These are phyloP conservation scores for Aricia artaxerxes DNA, from an alignment of 2,888 invertebrate species.

Conservation along the genomic window DNA sequence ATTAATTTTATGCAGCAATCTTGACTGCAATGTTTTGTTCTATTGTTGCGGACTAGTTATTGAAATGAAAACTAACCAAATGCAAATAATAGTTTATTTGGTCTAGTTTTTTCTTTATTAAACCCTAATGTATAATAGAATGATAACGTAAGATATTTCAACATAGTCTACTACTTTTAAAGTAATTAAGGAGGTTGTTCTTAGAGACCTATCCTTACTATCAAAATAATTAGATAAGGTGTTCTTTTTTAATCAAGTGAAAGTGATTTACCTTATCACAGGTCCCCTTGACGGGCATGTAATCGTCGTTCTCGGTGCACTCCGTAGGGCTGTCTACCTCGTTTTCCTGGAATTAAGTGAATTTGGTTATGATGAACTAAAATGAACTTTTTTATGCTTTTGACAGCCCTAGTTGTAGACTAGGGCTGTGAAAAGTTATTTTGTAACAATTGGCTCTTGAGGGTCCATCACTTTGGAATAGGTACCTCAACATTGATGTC, in stretches of 20 bases:
- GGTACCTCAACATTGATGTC: too few relatives aligned
- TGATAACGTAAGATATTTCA: too few relatives aligned
- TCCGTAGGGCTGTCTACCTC: slow-evolving; percentile 67
- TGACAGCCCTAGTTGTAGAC: not conserved
- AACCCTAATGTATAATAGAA: too few relatives aligned
- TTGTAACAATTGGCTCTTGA: too few relatives aligned
- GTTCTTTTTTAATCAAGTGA: not conserved
- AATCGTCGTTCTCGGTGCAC: slow-evolving; percentile 62
- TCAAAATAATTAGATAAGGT: not conserved
- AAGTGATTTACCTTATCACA: slow-evolving; percentile 62
- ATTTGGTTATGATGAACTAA: slow-evolving; percentile 35
- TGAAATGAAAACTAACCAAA: too few relatives aligned
- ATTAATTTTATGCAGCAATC: too few relatives aligned
- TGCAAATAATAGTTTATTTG: too few relatives aligned
- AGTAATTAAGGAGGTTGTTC: not conserved
- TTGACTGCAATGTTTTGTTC: too few relatives aligned
- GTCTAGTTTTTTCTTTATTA: too few relatives aligned
- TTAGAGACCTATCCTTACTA: not conserved
- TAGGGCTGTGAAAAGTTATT: not conserved
- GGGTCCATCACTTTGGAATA: too few relatives aligned
- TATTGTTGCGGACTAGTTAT: too few relatives aligned
- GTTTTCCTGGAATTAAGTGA: slow-evolving; percentile 57
- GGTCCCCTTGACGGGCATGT: slow-evolving; percentile 65
- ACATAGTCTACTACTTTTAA: too few relatives aligned
- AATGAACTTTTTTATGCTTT: not conserved